Percentiles rank a stretch among this genome's conserved stretches.
phyloP scores from a whole-genome alignment of 2,888 invertebrate genomes.

The Athalia cordata region DNA sequence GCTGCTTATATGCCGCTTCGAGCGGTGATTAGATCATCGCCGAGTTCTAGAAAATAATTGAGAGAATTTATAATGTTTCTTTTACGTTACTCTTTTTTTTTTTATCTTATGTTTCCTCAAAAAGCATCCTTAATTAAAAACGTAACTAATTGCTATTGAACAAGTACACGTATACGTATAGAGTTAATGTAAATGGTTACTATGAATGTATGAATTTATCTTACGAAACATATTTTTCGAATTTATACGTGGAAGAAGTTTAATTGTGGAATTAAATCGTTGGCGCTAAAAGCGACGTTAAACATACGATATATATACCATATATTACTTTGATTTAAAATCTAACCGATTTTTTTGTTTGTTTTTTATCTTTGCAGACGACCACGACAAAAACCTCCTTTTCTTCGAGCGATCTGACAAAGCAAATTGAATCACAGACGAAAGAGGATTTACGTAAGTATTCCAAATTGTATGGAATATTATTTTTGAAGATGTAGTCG shows the following conservation, averaged over 20 bases:
- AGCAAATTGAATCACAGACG: conserved; percentile 50
- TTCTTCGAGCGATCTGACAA: conserved; percentile 9
- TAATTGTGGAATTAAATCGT: no score
- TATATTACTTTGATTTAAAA: background rate
- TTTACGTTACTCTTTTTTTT: background rate
- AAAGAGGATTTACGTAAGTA: conserved; percentile 69
- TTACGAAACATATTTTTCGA: no score
- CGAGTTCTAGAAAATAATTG: conserved; percentile 5
- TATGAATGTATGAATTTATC: no score
- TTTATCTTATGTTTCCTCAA: background rate
- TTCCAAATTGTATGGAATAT: background rate
- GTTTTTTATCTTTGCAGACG: conserved; percentile 54
- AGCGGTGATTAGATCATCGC: conserved; percentile 20
- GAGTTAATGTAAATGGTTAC: no score
- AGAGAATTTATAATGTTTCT: background rate
- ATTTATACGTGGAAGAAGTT: no score
- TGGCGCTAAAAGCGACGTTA: no score
- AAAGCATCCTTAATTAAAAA: no score
- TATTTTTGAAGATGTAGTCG: background rate
- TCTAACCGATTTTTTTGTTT: background rate
- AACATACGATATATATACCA: background rate
- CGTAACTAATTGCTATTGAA: no score
- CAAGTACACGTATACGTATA: no score
- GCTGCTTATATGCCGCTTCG: no score
- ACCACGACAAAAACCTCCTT: conserved; percentile 46